These are phyloP conservation scores for Syngnathus floridae DNA, from an alignment of 2,113 vertebrate species.

Conservation along the genomic window DNA sequence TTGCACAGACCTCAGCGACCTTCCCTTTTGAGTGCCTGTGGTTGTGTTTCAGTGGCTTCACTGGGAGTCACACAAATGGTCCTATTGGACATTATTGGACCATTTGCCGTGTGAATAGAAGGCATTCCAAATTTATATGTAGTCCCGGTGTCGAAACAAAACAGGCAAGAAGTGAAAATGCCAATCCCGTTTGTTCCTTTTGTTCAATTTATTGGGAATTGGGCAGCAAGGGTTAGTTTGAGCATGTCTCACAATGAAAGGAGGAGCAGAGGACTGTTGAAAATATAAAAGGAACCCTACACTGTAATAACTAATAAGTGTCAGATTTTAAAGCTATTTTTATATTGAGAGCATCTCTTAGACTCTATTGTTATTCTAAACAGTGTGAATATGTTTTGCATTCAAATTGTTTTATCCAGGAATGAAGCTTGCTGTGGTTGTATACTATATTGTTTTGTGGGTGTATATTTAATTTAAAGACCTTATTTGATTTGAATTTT, in stretches of 20 bases:
- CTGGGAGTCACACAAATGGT: constrained; percentile 37
- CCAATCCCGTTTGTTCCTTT: constrained; percentile 20
- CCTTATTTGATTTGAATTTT: constrained; percentile 38
- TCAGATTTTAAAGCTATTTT: constrained; percentile 78
- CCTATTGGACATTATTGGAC: constrained; percentile 16
- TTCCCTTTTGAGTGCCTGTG: constrained; percentile 38
- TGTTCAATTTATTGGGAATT: constrained; percentile 23
- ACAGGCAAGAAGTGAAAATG: constrained; percentile 22
- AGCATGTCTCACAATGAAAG: constrained; percentile 60
- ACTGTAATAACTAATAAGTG: constrained; percentile 60
- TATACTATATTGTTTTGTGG: constrained; percentile 45
- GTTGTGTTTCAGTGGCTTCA: constrained; percentile 37
- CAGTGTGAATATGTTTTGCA: constrained; percentile 59
- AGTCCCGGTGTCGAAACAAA: constrained; percentile 10
- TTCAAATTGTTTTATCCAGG: constrained; percentile 59
- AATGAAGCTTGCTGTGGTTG: constrained; percentile 58
- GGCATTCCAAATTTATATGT: background rate
- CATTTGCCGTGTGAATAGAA: background rate
- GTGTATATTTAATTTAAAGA: constrained; percentile 50
- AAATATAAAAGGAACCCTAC: constrained; percentile 52
- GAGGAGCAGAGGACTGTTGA: constrained; percentile 51
- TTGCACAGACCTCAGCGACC: constrained; percentile 12
- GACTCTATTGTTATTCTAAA: constrained; percentile 62
- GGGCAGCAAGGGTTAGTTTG: constrained; percentile 15
- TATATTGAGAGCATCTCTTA: constrained; percentile 46